Conservation (phyloP, 2,113 vertebrate genomes). For the Gopherus evgoodei region DNA sequence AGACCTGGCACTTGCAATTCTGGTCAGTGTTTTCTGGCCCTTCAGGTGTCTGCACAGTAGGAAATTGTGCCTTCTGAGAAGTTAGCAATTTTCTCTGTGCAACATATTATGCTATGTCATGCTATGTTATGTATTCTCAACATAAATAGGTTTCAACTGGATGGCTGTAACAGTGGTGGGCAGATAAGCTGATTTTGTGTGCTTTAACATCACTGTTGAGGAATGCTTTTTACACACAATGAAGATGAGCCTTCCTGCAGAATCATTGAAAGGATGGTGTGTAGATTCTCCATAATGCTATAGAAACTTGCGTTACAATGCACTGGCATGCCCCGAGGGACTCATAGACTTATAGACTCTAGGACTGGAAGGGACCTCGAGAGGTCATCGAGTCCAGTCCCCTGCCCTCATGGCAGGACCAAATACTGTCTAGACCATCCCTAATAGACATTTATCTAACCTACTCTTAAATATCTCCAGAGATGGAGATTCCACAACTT, state of each 20-base stretch:
- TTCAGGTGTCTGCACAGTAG: background rate
- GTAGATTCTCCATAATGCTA: fast-evolving
- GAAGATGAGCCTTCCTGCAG: slow-evolving; percentile 12
- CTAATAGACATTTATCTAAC: too few species aligned
- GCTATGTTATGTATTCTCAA: background rate
- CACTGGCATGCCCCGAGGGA: background rate
- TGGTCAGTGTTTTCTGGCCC: background rate
- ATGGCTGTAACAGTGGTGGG: background rate
- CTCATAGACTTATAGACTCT: too few species aligned
- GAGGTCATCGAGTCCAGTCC: too few species aligned
- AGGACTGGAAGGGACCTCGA: too few species aligned
- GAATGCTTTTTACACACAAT: background rate
- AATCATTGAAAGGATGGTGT: background rate
- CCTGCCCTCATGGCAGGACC: too few species aligned
- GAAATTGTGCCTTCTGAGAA: background rate
- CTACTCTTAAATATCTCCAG: too few species aligned
- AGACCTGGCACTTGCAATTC: background rate
- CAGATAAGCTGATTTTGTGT: background rate
- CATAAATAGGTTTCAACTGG: fast-evolving
- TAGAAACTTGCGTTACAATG: background rate
- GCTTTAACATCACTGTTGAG: background rate
- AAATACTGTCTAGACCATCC: too few species aligned
- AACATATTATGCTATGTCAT: background rate
- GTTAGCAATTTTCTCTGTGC: background rate
- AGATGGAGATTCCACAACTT: too few species aligned